Conservation (phyloP, 2,797 vertebrate genomes). For the Poeciliopsis paucimaculata region DNA sequence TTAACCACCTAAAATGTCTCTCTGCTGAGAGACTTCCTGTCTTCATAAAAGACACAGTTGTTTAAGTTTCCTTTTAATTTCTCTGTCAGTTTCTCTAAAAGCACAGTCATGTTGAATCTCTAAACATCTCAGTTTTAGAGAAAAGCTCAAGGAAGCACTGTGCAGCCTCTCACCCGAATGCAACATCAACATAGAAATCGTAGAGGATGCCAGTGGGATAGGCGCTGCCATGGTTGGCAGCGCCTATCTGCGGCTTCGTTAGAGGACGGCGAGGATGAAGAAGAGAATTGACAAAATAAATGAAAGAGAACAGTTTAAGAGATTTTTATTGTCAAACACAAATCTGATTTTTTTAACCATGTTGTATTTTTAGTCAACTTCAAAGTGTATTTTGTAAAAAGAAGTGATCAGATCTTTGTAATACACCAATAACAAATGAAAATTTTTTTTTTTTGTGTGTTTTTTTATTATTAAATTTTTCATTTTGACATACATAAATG, state of each 20-base stretch:
- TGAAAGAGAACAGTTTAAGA: background rate
- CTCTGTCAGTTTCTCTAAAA: background rate
- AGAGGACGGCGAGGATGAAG: conserved; percentile 47
- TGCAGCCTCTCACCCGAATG: conserved; percentile 78
- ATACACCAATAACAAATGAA: no score
- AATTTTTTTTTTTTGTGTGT: no score
- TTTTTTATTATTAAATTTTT: no score
- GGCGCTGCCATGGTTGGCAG: conserved; percentile 86
- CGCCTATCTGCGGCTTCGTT: conserved; percentile 78
- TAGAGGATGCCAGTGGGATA: conserved; percentile 79
- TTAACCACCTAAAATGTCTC: background rate
- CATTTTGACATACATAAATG: no score
- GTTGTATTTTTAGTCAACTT: background rate
- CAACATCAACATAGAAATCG: conserved; percentile 70
- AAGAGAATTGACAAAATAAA: conserved; percentile 35
- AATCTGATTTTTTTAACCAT: background rate
- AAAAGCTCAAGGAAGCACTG: conserved; percentile 50
- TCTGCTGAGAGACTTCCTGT: background rate
- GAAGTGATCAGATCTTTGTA: no score
- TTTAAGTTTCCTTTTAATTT: background rate
- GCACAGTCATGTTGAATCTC: background rate
- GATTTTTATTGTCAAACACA: background rate
- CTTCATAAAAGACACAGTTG: background rate
- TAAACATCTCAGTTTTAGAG: conserved; percentile 57
- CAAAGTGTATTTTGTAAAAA: background rate